A percentile compares a stretch with the other conserved stretches of the same genome.
These are phyloP conservation scores for Orchestia grillus DNA, from an alignment of 1,140 invertebrate genomes.

Conservation along the genomic window DNA sequence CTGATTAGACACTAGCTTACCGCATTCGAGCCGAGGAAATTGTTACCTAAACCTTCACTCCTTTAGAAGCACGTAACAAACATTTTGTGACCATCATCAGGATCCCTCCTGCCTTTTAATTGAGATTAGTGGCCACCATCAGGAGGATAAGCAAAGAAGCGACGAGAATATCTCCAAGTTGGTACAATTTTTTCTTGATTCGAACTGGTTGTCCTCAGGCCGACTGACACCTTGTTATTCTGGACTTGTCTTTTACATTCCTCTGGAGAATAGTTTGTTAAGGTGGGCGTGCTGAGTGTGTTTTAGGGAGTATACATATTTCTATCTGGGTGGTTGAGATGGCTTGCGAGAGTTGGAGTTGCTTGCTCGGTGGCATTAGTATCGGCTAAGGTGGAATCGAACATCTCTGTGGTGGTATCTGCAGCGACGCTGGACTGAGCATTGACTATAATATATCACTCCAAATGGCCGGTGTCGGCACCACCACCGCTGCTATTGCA, in stretches of 20 bases:
- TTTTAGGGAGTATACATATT: conserved; percentile 20
- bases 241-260: conserved; percentile 52
- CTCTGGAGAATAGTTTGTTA: conserved; percentile 52
- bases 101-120: conserved; percentile 52
- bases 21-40: conserved; percentile 53
- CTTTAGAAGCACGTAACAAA: conserved; percentile 50
- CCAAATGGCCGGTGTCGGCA: conserved; percentile 35
- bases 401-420: conserved; percentile 22
- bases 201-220: conserved; percentile 34
- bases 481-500: conserved; percentile 42
- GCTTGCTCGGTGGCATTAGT: conserved; percentile 6
- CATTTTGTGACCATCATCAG: conserved; percentile 55
- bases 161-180: conserved; percentile 27
- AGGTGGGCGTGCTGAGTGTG: conserved; percentile 53
- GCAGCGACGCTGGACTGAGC: not conserved
- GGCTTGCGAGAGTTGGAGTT: not conserved
- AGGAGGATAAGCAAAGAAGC: conserved; percentile 41
- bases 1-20: conserved; percentile 46
- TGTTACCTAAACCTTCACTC: conserved; percentile 55
- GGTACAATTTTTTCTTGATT: not conserved
- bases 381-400: not conserved
- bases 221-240: conserved; percentile 53
- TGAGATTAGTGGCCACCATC: conserved; percentile 55
- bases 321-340: conserved; percentile 48
- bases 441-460: conserved; percentile 21